Evolutionary conservation across 2,797 vertebrate genomes (phyloP).

Genomic region (Sebastes taczanowskii): DNA sequence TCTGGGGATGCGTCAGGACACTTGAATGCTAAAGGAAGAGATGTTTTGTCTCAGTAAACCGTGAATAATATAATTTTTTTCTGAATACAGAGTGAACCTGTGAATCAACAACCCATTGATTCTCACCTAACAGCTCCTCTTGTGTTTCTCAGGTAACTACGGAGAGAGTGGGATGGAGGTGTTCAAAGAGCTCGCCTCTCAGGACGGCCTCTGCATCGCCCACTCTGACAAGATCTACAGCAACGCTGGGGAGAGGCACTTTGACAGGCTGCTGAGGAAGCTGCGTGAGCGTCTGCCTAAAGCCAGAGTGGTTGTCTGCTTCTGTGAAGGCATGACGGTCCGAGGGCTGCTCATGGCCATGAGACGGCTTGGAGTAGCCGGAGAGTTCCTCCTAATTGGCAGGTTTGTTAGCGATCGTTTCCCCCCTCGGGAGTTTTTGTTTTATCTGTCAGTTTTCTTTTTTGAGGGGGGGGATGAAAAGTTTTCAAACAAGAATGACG

Average conservation of each 20-base stretch:
- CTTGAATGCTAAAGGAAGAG: not conserved
- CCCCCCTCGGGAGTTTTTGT: slow-evolving; percentile 7
- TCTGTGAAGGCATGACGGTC: slow-evolving; percentile 98
- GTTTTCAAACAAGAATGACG: not conserved
- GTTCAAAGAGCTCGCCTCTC: slow-evolving; percentile 94
- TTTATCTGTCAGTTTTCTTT: not conserved
- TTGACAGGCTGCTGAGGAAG: slow-evolving; percentile 93
- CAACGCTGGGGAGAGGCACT: slow-evolving; percentile 95
- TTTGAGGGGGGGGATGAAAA: not conserved
- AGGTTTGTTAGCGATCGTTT: slow-evolving; percentile 77
- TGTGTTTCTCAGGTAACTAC: slow-evolving; percentile 89
- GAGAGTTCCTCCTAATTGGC: slow-evolving; percentile 94
- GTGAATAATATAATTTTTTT: not conserved
- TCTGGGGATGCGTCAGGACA: not conserved
- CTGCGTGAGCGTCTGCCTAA: slow-evolving; percentile 94
- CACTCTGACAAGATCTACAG: slow-evolving; percentile 99
- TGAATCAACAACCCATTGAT: not conserved
- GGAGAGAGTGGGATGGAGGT: slow-evolving; percentile 99
- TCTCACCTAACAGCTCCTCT: slow-evolving; percentile 31
- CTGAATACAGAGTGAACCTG: not conserved
- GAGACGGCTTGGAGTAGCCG: slow-evolving; percentile 90
- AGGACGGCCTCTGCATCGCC: slow-evolving; percentile 95
- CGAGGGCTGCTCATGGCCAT: slow-evolving; percentile 95
- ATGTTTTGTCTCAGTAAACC: not conserved
- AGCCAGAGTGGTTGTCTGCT: slow-evolving; percentile 95